phyloP scores from a whole-genome alignment of 1,140 invertebrate species.

The Coboldia fuscipes region DNA sequence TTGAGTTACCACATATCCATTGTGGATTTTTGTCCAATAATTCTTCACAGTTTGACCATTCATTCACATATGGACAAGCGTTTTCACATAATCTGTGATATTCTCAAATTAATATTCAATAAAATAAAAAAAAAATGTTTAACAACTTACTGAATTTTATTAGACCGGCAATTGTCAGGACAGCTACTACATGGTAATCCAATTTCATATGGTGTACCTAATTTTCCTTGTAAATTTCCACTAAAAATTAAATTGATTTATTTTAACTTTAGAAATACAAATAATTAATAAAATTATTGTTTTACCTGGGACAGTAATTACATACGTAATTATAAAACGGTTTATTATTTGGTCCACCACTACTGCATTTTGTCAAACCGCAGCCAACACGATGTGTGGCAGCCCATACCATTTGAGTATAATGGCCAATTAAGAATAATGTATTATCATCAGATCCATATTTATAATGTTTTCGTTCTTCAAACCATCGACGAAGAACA shows the following conservation, averaged over 20 bases:
- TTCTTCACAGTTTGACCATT: no score
- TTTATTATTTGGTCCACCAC: slow-evolving; percentile 28
- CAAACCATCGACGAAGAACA: slow-evolving; percentile 40
- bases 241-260: slow-evolving; percentile 24
- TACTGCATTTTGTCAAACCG: slow-evolving; percentile 43
- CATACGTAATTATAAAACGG: slow-evolving; percentile 67
- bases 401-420: slow-evolving; percentile 70
- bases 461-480: slow-evolving; percentile 52
- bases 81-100: no score
- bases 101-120: no score
- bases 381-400: slow-evolving; percentile 56
- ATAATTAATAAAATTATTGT: slow-evolving; percentile 6
- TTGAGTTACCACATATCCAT: no score
- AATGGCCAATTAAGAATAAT: slow-evolving; percentile 47
- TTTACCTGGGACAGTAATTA: slow-evolving; percentile 70
- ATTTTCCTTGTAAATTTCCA: slow-evolving; percentile 37
- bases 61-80: no score
- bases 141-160: slow-evolving; percentile 19
- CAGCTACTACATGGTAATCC: slow-evolving; percentile 41
- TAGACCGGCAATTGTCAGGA: slow-evolving; percentile 33
- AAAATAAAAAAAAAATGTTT: no score
- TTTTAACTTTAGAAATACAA: not conserved
- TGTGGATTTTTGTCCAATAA: no score
- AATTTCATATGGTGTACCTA: slow-evolving; percentile 40
- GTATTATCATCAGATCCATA: slow-evolving; percentile 39